A percentile compares a stretch with the other conserved stretches of the same genome.
Conservation (phyloP, 1,140 invertebrate genomes). For the Euborellia annulipes region DNA sequence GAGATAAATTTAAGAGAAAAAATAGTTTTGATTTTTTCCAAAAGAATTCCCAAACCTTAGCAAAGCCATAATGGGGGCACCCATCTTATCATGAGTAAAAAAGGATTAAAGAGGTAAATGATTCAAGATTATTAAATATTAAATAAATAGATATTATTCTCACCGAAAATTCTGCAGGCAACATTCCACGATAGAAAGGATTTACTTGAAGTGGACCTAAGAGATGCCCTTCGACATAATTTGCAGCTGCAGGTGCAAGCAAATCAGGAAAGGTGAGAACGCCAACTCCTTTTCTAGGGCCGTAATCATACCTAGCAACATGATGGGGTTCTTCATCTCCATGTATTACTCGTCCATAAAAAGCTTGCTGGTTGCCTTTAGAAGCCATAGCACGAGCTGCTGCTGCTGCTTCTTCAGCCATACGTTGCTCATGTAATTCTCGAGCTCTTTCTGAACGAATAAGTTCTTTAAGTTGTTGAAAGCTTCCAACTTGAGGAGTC, state of each 20-base stretch:
- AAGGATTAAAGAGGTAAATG: too few species aligned
- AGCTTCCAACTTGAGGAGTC: conserved; percentile 40
- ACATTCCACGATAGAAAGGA: too few species aligned
- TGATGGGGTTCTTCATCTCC: background rate
- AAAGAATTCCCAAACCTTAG: too few species aligned
- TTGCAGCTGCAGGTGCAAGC: background rate
- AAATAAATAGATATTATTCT: too few species aligned
- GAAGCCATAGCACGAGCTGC: conserved; percentile 31
- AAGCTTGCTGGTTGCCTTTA: background rate
- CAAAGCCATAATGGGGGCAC: too few species aligned
- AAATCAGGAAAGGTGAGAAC: conserved; percentile 1
- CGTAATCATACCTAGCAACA: background rate
- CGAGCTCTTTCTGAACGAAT: conserved; percentile 45
- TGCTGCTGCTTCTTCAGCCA: conserved; percentile 40
- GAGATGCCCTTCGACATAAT: background rate
- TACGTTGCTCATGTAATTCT: conserved; percentile 43
- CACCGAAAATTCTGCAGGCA: too few species aligned
- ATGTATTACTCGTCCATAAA: background rate
- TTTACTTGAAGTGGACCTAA: too few species aligned
- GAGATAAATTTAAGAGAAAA: too few species aligned
- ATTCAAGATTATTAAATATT: too few species aligned
- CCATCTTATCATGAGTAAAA: too few species aligned
- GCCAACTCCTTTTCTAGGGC: background rate
- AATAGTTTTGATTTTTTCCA: too few species aligned
- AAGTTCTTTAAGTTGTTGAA: conserved; percentile 42